These are phyloP conservation scores for Xestoiulus laeticollis DNA, from an alignment of 2,888 invertebrate genomes.

Conservation along the genomic window DNA sequence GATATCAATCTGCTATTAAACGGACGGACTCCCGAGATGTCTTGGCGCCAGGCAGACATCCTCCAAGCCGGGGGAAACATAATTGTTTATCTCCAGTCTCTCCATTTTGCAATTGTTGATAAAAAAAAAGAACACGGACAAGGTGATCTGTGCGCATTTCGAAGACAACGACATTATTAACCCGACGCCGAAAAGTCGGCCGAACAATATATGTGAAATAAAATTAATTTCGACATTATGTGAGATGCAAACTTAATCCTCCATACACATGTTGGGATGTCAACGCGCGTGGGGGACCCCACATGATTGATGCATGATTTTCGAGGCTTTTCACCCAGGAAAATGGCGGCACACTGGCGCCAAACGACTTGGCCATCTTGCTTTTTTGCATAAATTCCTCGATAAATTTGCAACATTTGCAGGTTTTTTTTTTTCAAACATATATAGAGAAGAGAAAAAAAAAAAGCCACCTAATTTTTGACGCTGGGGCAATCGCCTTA, in stretches of 20 bases:
- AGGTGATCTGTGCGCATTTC: background rate
- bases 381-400: slow-evolving; percentile 21
- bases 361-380: background rate
- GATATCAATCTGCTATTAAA: background rate
- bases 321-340: slow-evolving; percentile 25
- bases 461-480: background rate
- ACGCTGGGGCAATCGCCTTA: slow-evolving; percentile 25
- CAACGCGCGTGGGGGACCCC: slow-evolving; percentile 23
- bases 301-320: slow-evolving; percentile 20
- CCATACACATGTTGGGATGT: background rate
- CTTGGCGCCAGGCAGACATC: slow-evolving; percentile 18
- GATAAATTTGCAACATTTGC: background rate
- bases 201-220: slow-evolving; percentile 31
- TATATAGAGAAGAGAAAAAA: too few relatives aligned
- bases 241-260: background rate
- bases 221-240: slow-evolving; percentile 16
- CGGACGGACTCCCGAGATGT: background rate
- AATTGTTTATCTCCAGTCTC: background rate
- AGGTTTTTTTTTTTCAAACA: background rate
- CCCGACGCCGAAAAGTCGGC: slow-evolving; percentile 4
- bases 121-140: slow-evolving; percentile 9
- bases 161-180: slow-evolving; percentile 1
- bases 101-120: background rate
- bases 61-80: background rate
- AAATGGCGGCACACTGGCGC: background rate